These are phyloP conservation scores for Perca flavescens DNA, from an alignment of 2,113 vertebrate species.

Conservation along the genomic window DNA sequence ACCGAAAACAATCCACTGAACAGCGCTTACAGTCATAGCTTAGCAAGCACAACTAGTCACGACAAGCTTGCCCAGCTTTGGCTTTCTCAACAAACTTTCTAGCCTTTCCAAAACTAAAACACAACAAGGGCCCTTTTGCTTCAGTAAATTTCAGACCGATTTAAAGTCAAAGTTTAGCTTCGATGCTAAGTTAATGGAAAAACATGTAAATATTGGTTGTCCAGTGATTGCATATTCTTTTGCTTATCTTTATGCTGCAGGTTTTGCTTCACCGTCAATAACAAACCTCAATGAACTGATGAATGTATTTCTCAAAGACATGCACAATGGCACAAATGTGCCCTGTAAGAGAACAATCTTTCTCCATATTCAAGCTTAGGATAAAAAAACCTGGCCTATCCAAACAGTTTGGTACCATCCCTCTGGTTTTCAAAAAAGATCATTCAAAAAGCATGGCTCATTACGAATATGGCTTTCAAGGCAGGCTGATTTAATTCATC, in stretches of 20 bases:
- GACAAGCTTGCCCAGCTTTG: not conserved
- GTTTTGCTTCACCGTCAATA: constrained; percentile 28
- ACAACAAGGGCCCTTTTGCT: not conserved
- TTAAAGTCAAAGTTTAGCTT: not conserved
- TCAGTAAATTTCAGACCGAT: not conserved
- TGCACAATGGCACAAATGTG: constrained; percentile 46
- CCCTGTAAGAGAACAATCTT: constrained; percentile 43
- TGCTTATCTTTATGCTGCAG: constrained; percentile 26
- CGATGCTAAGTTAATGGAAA: not conserved
- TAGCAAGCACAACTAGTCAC: not conserved
- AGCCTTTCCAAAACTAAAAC: not conserved
- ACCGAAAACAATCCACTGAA: not conserved
- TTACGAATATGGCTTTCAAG: constrained; percentile 70
- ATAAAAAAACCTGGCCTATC: constrained; percentile 66
- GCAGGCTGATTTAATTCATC: constrained; percentile 62
- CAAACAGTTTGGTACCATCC: constrained; percentile 70
- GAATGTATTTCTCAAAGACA: constrained; percentile 30
- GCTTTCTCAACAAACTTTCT: not conserved
- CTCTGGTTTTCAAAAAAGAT: constrained; percentile 65
- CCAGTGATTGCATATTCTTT: not conserved
- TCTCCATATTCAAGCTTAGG: constrained; percentile 38
- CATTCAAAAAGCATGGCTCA: constrained; percentile 79
- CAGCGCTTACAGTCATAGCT: not conserved
- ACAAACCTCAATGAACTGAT: constrained; percentile 36
- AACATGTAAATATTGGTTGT: constrained; percentile 6